Base-by-base conservation (phyloP, 1,140 invertebrate species). In the Caenorhabditis inopinata region DNA sequence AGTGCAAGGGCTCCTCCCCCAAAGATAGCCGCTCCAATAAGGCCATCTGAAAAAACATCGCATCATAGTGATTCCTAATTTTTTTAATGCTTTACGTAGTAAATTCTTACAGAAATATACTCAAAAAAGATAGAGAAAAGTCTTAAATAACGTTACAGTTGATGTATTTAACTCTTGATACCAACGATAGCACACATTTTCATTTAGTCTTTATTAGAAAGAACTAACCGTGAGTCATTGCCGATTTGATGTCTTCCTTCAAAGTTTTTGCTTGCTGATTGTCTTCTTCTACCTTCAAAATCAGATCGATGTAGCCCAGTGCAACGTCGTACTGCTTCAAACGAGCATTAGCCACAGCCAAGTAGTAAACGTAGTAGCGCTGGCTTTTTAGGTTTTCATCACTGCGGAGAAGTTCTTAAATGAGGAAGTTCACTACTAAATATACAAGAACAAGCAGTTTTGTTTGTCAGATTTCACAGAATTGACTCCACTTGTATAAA, bases 351-450 rank as follows among this genome's bases (percentile, higher is more conserved):
- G 94, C 96, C 86, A 97, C 92, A 0, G 95, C 94, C 88, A 98
- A 91, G 90, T 96, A 97, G 90, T 95, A 98, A 23, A 98, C 91
- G 89, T 96, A 97, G 90, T 98, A 96, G 81, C 95, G 90, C 87
- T 93, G 93, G 32, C 90, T 90, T 23, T 92, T 92, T 49, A 93
- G 93, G 74, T 92, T 91, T 86, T 93, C 92, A 78, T 92, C 92
- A 83, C 92, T 92, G 84, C 93, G 93, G 21, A 98, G 90, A 85
- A 96, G 93, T 88, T 79, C 83, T 81, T 83, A 68, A 84, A 90
- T 94, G 96, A 51, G 1, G 6, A 38, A 35, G 6, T 68, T 68
- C 5, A 23, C 18, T 7, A 42, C 38, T 42, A 76, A 73, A 25
- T 73, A 76, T 51, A 74, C 38, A 42, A 42, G 14, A 42, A 42